Conservation (phyloP, 2,113 vertebrate genomes). For the Vimba vimba region DNA sequence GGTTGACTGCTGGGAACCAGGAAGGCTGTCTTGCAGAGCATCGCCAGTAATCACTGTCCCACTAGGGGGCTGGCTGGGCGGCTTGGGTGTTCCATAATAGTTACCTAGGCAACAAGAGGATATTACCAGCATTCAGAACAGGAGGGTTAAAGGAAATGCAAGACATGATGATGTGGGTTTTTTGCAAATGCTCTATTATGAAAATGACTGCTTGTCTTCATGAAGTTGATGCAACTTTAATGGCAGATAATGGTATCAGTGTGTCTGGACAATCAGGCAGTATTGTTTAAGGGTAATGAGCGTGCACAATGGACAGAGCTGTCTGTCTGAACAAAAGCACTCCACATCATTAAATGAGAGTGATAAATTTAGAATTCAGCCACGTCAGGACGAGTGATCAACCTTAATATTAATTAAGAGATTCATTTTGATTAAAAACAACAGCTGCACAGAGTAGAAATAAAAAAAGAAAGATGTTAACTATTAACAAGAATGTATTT, state of each 20-base stretch:
- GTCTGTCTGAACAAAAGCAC: conserved; percentile 65
- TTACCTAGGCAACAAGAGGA: conserved; percentile 93
- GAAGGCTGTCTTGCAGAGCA: conserved; percentile 90
- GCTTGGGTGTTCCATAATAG: conserved; percentile 99
- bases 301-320: conserved; percentile 70
- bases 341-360: conserved; percentile 67
- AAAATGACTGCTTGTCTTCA: neutral
- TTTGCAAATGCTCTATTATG: neutral
- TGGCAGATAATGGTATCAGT: conserved; percentile 10
- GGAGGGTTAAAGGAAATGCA: conserved; percentile 24
- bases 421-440: neutral
- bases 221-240: neutral
- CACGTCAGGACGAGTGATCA: neutral
- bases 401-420: conserved; percentile 23
- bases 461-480: neutral
- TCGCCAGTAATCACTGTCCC: conserved; percentile 95
- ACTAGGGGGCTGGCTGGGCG: conserved; percentile 93
- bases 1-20: conserved; percentile 90
- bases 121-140: conserved; percentile 78
- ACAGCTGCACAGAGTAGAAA: neutral
- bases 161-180: conserved; percentile 53
- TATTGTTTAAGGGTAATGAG: conserved; percentile 61
- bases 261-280: neutral
- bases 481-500: neutral
- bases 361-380: neutral